Base-by-base conservation (phyloP, 2,888 invertebrate genomes). In the Chouioia cunea region DNA sequence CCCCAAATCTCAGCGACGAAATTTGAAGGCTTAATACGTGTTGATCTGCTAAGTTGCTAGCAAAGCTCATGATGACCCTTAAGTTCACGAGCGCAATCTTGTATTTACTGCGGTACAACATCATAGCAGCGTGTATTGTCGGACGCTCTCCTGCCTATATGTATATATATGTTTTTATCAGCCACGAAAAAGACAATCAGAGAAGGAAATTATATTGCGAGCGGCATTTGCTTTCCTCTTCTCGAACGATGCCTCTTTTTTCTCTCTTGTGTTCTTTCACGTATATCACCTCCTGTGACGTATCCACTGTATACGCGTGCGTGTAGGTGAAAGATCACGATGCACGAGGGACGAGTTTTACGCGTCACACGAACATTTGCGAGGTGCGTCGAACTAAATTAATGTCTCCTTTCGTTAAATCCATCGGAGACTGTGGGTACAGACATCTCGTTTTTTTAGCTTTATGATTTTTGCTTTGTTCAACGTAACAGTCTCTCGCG, bases 1-100 rank as follows among this genome's bases (percentile, higher is more conserved):
- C 36, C 36, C 36, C 1, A 36, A 36, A 10, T 2, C 27, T 27
- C 36, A 36, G 10, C 10, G 6, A 3, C 10, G 6, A 48, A 53
- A 68, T 60, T 60, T 54, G 36, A 54, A 60, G 50, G 67, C 67
- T 59, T 56, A 47, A 36, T n/a, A 20, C 36, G 46, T 36, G 20
- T 44, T 6, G 53, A 46, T n/a, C 18, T 18, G 50, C 43, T 16
- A 22, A 14, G 52, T 52, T n/a, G 22, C 4, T 36, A 10, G 6
- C 10, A 36, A 1, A 23, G 23, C 44, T 62, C 60, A 60, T 16
- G 46, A 62, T 22, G 65, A 56, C 65, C 70, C 60, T 60, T 16
- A 48, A 70, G 65, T 50, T 54, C 36, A 2, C 16, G 18, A n/a
- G 47, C 22, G 47, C 54, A 60, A 67, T 67, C 47, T 53, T 52